Conservation (phyloP, 2,888 invertebrate genomes). For the Trisateles emortualis region DNA sequence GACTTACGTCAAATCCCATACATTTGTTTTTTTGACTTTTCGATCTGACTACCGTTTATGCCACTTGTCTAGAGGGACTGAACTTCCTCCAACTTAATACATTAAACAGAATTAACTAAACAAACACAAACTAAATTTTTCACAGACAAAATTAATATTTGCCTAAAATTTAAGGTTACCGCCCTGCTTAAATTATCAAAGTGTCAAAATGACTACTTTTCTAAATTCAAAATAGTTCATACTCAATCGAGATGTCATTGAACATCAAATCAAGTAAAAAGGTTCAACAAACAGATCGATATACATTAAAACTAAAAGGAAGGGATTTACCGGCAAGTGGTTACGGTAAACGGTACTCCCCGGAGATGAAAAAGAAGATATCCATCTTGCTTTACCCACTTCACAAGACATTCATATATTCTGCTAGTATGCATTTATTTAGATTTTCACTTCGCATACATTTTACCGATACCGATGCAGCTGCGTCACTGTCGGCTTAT, state of each 20-base stretch:
- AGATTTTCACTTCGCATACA: slow-evolving; percentile 41
- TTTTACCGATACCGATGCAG: slow-evolving; percentile 37
- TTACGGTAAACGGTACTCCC: slow-evolving; percentile 40
- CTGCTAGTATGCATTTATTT: slow-evolving; percentile 43
- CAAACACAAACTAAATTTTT: no score
- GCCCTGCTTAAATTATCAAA: no score
- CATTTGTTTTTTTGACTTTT: no score
- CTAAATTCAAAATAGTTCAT: neutral
- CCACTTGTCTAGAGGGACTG: no score
- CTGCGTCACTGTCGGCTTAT: slow-evolving; percentile 22
- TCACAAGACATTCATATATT: slow-evolving; percentile 41
- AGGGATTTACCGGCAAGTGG: slow-evolving; percentile 34
- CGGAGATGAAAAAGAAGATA: slow-evolving; percentile 45
- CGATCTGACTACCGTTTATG: no score
- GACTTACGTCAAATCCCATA: no score
- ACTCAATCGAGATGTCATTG: neutral
- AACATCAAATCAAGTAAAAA: neutral
- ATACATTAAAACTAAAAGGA: slow-evolving; percentile 44
- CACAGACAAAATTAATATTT: no score
- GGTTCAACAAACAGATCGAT: slow-evolving; percentile 31
- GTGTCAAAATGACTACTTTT: no score
- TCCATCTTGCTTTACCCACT: slow-evolving; percentile 39
- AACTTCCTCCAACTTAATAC: no score
- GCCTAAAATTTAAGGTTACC: no score
- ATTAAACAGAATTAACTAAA: no score